Conservation (phyloP, 2,113 vertebrate species). For the Otocyon megalotis region DNA sequence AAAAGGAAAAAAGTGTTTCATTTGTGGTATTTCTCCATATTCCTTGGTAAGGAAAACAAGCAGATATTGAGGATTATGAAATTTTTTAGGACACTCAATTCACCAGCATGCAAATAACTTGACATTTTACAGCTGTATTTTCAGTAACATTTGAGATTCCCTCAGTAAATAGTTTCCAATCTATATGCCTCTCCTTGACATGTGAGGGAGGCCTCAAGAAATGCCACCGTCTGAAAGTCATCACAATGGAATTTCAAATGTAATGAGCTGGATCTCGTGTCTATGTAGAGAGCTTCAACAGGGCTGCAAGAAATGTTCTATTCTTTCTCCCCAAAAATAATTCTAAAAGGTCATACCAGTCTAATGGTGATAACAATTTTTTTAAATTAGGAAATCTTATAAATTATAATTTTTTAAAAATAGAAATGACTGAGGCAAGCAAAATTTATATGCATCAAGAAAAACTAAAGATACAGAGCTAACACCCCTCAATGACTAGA, state of each 20-base stretch:
- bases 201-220: slow-evolving; percentile 31
- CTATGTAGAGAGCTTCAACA: neutral
- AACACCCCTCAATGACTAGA: slow-evolving; percentile 53
- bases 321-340: slow-evolving; percentile 4
- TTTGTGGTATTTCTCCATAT: neutral
- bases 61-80: slow-evolving; percentile 47
- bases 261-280: slow-evolving; percentile 25
- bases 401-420: slow-evolving; percentile 62
- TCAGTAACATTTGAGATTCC: slow-evolving; percentile 70
- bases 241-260: slow-evolving; percentile 48
- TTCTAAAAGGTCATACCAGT: slow-evolving; percentile 67
- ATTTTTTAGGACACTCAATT: slow-evolving; percentile 68
- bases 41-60: slow-evolving; percentile 27
- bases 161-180: slow-evolving; percentile 67
- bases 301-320: slow-evolving; percentile 11
- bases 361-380: slow-evolving; percentile 52
- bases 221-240: slow-evolving; percentile 50
- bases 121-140: slow-evolving; percentile 76
- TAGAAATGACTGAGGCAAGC: slow-evolving; percentile 65
- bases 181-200: slow-evolving; percentile 52
- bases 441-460: slow-evolving; percentile 58
- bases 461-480: slow-evolving; percentile 43
- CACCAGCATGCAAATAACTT: slow-evolving; percentile 73
- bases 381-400: neutral
- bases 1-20: neutral